Base-by-base conservation (phyloP, 2,888 invertebrate species). In the Drosophila mimetica region DNA sequence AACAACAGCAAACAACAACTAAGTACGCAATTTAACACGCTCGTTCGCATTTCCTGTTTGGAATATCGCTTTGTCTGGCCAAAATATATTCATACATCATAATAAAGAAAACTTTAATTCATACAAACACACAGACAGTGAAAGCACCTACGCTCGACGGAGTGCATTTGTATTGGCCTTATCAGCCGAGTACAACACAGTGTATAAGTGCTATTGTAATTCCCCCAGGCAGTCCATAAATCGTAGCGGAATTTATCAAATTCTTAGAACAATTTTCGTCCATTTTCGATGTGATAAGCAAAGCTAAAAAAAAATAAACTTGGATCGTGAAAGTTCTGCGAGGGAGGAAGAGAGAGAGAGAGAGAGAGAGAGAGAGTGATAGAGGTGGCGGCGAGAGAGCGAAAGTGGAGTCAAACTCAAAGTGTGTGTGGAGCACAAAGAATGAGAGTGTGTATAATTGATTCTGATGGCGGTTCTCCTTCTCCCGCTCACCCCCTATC, bases 31-130 rank as follows among this genome's bases (percentile, higher is more conserved):
- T 88, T 87, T 75, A 79, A 79, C 75, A 86, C 75, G 75, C 75
- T 79, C 71, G 86, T 71, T 86, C 86, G 84, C 82, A 82, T 88
- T 82, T 82, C 88, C 82, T 88, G 82, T 79, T 77, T 64, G 66
- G 61, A 74, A 76, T 71, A 76, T 63, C 54, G 87, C 87, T 79
- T 86, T 88, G 88, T 82, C 77, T 77, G 82, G 61, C 69, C 71
- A 86, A 87, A 88, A 74, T 86, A 74, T 50, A 69, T 57, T 66
- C 79, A 69, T 72, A 74, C 67, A 84, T 74, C 71, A 75, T 72
- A 82, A 82, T 64, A 64, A 80, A 64, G 64, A 69, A 67, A 63
- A 75, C 63, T 79, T 78, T 46, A 77, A 77, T 80, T 85, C 65
- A 70, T 61, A n/a, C 65, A 70, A 61, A n/a, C 44, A 75, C 80